Base-by-base conservation (phyloP, 2,888 invertebrate species). In the Mythimna ferrago region DNA sequence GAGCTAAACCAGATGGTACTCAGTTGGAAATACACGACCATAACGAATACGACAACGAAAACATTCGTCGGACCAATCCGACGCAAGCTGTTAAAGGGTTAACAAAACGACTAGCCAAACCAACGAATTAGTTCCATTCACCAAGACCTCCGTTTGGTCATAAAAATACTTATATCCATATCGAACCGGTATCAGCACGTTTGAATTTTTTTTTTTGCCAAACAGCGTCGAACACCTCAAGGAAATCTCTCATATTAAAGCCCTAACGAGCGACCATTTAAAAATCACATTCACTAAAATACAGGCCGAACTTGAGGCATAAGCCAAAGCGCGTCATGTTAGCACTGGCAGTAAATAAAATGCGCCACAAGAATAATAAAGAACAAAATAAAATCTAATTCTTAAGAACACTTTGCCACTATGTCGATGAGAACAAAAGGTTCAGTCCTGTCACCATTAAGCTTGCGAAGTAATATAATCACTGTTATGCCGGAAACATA, bases 361-460 rank as follows among this genome's bases (percentile, higher is more conserved):
- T 71, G 69, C 74, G 65, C 71, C 68, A 66, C 71, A 75, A 71
- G 63, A 73, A 76, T 71, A 80, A 78, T 86, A 84, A 84, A 84
- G 75, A 69, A 71, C 66, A 76, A 84, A 86, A 84, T 86, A 84
- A 84, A 86, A 77, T 81, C 81, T 78, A 81, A 86, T 84, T 86
- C 78, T 73, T 76, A 75, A 78, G 78, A 84, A 73, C 38, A 51
- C 35, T 71, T 71, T 48, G 83, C 16, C 69, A 67, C n/a, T 44
- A 61, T 16, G 26, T 5, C 51, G 57, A 32, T 56, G n/a, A 19
- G n/a, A 54, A 5, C 26, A 68, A 54, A 77, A 73, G 66, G 19
- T 35, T 64, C 2, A 14, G 16, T 48, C 48, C 48, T 48, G 48
- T 14, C 16, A 16, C 48, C 48, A 14, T 48, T 48, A 48, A 48